Evolutionary conservation across 2,888 invertebrate genomes (phyloP), one percentile per base, ranked within the genome.

Genomic region (Stenotaenia linearis): DNA sequence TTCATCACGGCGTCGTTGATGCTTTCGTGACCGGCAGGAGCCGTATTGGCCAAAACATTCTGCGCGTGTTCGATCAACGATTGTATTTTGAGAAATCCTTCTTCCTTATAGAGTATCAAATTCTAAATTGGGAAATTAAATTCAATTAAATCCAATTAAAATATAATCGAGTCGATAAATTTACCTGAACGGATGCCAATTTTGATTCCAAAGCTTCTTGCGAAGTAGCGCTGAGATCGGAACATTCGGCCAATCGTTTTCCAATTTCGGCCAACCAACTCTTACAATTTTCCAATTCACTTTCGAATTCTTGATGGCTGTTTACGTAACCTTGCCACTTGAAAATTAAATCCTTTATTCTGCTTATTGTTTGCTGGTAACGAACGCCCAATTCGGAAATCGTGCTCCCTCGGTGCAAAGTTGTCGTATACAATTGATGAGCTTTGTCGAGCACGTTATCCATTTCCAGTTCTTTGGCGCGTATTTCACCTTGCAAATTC

Each of bases 291-390:
- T 91, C 90, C 0, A 94, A 88, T 84, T 92, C 91, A 81, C 91
- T 92, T 78, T 95, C 91, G 84, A 95, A 95, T 84, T 96, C 94
- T 88, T 95, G 93, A 85, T 96, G 96, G 32, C 91, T 91, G 74
- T 90, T 91, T 0, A 95, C 96, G 85, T 95, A 96, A 82, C 94
- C 93, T 84, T 96, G 95, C 97, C 97, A 97, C 83, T 94, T 93
- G 78, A 91, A 90, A 30, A 94, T 93, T 28, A 96, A 87, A 84
- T 97, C 97, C 88, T 97, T 97, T 0, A 96, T 93, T 86, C 95
- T 94, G 83, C 92, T 92, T 79, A 93, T 92, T 45, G 97, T 89
- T 83, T 94, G 93, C 85, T 96, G 96, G 85, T 97, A 97, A 87
- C 96, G 95, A 1, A 94, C 90, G 10, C 94, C 93, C n/a, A 97